Conservation (phyloP, 2,113 vertebrate genomes). For the Ptilorrhoa leucosticta region DNA sequence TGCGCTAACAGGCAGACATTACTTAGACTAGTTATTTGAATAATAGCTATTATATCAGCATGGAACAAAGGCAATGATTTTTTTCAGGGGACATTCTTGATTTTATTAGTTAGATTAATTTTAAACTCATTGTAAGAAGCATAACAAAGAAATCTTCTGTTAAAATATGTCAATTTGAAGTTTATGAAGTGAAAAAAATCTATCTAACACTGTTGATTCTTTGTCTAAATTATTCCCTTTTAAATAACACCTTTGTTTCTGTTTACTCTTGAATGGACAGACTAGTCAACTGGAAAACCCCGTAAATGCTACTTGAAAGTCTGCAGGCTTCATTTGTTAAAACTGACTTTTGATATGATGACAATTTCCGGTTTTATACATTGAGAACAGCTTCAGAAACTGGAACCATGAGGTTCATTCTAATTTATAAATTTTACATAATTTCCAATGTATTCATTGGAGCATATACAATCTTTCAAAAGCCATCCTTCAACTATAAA, state of each 20-base stretch:
- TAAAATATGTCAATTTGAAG: background rate
- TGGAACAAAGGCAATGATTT: background rate
- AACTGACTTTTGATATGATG: background rate
- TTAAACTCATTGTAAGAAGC: background rate
- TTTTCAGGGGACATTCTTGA: background rate
- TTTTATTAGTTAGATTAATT: background rate
- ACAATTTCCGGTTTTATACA: background rate
- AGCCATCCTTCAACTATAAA: background rate
- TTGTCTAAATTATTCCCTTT: background rate
- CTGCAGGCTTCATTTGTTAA: background rate
- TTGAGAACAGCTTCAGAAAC: background rate
- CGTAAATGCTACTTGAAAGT: background rate
- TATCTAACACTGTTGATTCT: background rate
- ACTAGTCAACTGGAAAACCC: slow-evolving; percentile 19
- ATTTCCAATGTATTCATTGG: background rate
- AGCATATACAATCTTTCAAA: background rate
- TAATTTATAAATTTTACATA: background rate
- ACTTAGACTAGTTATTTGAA: background rate
- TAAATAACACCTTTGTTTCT: slow-evolving; percentile 12
- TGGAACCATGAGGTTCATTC: background rate
- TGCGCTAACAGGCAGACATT: background rate
- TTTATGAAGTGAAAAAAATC: background rate
- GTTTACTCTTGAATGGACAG: background rate
- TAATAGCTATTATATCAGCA: background rate
- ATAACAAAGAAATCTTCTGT: background rate